Conservation (phyloP, 2,888 invertebrate species). For the Quadroppia sp. region DNA sequence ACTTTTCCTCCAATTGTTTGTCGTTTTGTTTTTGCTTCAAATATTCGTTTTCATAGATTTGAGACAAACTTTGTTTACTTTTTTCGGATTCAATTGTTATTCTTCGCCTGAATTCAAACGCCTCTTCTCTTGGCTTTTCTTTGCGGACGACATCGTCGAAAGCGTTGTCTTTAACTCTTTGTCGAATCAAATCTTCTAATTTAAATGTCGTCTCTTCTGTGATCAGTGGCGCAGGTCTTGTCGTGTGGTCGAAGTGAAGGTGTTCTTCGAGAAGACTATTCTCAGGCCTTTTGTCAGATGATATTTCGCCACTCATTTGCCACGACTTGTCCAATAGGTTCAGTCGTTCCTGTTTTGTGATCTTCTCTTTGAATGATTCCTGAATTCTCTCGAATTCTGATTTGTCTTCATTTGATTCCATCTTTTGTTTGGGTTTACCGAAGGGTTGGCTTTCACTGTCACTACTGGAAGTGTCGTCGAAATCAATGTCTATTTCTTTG, state of each 20-base stretch:
- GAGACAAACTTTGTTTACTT: conserved; percentile 83
- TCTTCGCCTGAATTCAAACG: conserved; percentile 78
- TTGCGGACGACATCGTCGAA: conserved; percentile 84
- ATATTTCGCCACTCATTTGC: conserved; percentile 88
- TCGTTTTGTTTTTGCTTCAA: conserved; percentile 56
- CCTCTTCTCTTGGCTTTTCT: conserved; percentile 74
- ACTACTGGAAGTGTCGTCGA: not conserved
- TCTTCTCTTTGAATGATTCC: conserved; percentile 57
- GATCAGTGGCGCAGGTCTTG: conserved; percentile 81
- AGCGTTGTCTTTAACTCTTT: conserved; percentile 75
- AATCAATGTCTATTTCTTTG: conserved; percentile 41
- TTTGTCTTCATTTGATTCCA: conserved; percentile 49
- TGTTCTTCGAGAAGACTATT: conserved; percentile 89
- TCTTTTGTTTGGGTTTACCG: not conserved
- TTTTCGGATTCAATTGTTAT: conserved; percentile 87
- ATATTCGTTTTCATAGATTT: conserved; percentile 76
- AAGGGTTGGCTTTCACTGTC: conserved; percentile 50
- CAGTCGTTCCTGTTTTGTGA: conserved; percentile 54
- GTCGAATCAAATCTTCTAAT: conserved; percentile 84
- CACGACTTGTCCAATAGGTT: conserved; percentile 76
- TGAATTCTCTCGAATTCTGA: conserved; percentile 73
- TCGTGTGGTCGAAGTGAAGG: conserved; percentile 79
- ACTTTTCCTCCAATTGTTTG: conserved; percentile 60
- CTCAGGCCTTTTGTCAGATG: conserved; percentile 71
- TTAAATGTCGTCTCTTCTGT: conserved; percentile 82